phyloP scores from a whole-genome alignment of 2,113 vertebrate genomes.

The Pseudonaja textilis region DNA sequence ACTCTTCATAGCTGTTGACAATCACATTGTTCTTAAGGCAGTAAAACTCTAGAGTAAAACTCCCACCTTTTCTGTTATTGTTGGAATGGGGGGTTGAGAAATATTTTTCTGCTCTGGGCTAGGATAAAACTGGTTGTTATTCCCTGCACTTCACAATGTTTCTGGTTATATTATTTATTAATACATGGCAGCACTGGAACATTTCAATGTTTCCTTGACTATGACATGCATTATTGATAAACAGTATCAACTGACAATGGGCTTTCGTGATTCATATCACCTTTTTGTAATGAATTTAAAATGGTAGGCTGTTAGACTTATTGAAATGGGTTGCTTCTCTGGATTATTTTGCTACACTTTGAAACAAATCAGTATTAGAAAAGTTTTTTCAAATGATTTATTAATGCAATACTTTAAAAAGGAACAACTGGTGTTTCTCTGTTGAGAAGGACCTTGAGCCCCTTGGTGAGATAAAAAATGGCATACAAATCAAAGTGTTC shows the following conservation, averaged over 20 bases:
- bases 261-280: neutral
- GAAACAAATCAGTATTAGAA: neutral
- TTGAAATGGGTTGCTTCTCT: neutral
- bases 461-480: neutral
- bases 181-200: neutral
- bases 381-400: neutral
- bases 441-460: neutral
- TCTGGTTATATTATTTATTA: neutral
- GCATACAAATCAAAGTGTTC: neutral
- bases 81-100: neutral
- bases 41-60: no score
- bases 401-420: neutral
- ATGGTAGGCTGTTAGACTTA: neutral
- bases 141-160: neutral
- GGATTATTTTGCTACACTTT: neutral
- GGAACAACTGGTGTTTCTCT: neutral
- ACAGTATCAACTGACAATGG: neutral
- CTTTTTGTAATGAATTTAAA: neutral
- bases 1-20: neutral
- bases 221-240: neutral
- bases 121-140: neutral
- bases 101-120: neutral
- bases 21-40: neutral
- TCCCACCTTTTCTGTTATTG: neutral
- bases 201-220: neutral